These are phyloP conservation scores for Lithosia quadra DNA, from an alignment of 2,888 invertebrate genomes.

Conservation along the genomic window DNA sequence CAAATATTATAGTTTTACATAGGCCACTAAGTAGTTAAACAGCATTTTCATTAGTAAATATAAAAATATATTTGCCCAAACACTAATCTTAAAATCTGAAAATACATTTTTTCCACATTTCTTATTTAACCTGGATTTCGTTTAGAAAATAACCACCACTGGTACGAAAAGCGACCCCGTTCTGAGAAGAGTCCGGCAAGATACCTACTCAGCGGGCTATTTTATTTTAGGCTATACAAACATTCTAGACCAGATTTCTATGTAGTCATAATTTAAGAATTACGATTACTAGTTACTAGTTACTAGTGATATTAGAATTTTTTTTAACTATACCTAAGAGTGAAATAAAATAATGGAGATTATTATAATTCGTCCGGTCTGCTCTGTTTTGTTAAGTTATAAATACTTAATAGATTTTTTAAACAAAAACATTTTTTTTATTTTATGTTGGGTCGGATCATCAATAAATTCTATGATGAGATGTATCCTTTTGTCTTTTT, in stretches of 20 bases:
- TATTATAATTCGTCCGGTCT: background rate
- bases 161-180: too few relatives aligned
- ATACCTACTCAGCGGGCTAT: too few relatives aligned
- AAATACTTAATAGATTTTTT: background rate
- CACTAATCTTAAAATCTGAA: too few relatives aligned
- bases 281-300: background rate
- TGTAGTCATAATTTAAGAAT: background rate
- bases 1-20: too few relatives aligned
- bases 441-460: background rate
- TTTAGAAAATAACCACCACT: too few relatives aligned
- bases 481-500: background rate
- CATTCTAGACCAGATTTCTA: background rate
- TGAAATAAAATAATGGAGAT: background rate
- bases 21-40: too few relatives aligned
- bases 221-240: too few relatives aligned
- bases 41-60: too few relatives aligned
- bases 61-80: too few relatives aligned
- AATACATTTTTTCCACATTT: too few relatives aligned
- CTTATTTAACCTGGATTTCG: too few relatives aligned
- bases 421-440: background rate
- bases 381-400: background rate
- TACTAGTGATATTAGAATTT: slow-evolving; percentile 3
- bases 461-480: background rate
- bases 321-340: background rate
- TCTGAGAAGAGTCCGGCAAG: too few relatives aligned